A percentile compares a stretch with the other conserved stretches of the same genome.
Evolutionary conservation across 1,140 invertebrate species (phyloP).

Genomic region (Geopemphigus sp.): DNA sequence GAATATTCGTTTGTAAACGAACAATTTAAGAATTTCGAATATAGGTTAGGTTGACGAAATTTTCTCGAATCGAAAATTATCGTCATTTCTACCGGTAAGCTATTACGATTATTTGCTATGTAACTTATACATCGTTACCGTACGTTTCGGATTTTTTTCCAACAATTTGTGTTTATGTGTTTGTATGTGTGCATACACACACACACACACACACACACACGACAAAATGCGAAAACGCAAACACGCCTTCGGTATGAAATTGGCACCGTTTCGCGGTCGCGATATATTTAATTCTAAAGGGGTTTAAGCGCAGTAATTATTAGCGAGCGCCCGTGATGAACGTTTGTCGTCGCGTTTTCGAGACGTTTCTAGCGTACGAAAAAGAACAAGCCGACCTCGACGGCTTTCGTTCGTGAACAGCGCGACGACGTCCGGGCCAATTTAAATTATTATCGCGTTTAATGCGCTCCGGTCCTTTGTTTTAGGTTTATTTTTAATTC

Average conservation of each 20-base stretch:
- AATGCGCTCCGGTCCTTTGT: background rate
- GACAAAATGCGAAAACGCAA: background rate
- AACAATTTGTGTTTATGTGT: too few species aligned
- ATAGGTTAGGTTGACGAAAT: too few species aligned
- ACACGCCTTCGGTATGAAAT: background rate
- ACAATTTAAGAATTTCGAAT: too few species aligned
- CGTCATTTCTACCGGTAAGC: too few species aligned
- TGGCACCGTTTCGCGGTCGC: background rate
- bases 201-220: background rate
- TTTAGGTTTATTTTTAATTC: background rate
- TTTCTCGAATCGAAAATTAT: too few species aligned
- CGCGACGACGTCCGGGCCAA: background rate
- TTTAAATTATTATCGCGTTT: background rate
- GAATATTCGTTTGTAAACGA: too few species aligned
- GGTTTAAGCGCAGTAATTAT: constrained; percentile 9
- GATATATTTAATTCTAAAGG: constrained; percentile 10
- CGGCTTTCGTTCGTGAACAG: background rate
- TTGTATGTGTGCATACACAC: too few species aligned
- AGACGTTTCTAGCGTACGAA: background rate
- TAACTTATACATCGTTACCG: too few species aligned
- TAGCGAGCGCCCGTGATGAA: background rate
- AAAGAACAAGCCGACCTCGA: background rate
- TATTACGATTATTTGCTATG: too few species aligned
- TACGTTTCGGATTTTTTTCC: too few species aligned
- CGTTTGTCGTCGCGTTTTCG: background rate